These are phyloP conservation scores for Labrus mixtus DNA, from an alignment of 2,113 vertebrate species.

Conservation along the genomic window DNA sequence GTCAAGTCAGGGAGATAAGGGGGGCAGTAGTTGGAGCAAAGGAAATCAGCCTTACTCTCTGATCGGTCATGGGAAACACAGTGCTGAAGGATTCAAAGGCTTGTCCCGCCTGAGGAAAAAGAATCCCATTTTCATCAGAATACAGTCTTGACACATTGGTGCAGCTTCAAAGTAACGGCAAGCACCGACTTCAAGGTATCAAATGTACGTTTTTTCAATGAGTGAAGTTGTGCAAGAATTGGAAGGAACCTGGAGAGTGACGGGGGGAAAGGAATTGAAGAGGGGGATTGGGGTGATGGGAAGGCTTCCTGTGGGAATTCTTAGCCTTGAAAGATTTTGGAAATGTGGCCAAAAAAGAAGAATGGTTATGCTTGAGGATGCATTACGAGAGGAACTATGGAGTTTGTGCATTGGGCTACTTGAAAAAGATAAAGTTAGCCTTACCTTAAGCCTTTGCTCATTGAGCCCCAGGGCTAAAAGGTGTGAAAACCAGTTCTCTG, in stretches of 20 bases:
- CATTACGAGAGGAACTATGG: conserved; percentile 5
- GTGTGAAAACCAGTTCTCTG: background rate
- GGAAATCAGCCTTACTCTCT: conserved; percentile 39
- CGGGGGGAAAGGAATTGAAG: conserved; percentile 4
- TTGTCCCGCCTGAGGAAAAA: conserved; percentile 52
- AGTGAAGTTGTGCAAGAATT: conserved; percentile 42
- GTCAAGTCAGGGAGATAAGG: conserved; percentile 11
- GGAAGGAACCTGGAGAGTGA: conserved; percentile 23
- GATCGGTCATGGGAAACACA: conserved; percentile 48
- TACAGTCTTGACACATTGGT: conserved; percentile 61
- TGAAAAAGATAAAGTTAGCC: conserved; percentile 23
- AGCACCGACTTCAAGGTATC: conserved; percentile 64
- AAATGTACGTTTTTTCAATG: conserved; percentile 61
- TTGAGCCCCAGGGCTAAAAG: background rate
- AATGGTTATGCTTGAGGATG: conserved; percentile 15
- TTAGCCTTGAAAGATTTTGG: conserved; percentile 28
- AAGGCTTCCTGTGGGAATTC: conserved; percentile 26
- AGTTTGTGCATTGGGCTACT: conserved; percentile 15
- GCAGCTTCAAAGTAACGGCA: conserved; percentile 65
- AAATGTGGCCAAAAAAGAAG: conserved; percentile 33
- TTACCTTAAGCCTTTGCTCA: conserved; percentile 5
- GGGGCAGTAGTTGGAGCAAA: conserved; percentile 26
- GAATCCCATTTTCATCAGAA: conserved; percentile 71
- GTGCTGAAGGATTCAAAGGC: conserved; percentile 67
- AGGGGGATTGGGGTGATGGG: conserved; percentile 2